These are phyloP conservation scores for Drosophila willistoni DNA, from an alignment of 1,140 invertebrate genomes.

Conservation along the genomic window DNA sequence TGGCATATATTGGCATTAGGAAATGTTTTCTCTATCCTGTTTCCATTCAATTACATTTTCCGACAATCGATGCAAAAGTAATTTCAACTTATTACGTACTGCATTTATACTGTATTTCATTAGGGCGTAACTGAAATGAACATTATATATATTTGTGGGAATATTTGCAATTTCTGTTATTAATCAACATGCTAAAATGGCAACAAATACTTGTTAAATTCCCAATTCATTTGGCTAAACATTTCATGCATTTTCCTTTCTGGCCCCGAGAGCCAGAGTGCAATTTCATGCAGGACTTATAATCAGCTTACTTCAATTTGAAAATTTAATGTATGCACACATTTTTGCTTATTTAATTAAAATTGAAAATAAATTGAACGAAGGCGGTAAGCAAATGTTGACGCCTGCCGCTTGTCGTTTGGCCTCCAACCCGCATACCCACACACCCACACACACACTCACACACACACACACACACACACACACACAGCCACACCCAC, in stretches of 20 bases:
- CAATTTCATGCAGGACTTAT: conserved; percentile 25
- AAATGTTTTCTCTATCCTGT: no score
- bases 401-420: conserved; percentile 18
- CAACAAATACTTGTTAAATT: neutral
- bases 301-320: conserved; percentile 59
- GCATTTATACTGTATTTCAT: no score
- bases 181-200: conserved; percentile 24
- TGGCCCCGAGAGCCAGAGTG: neutral
- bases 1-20: no score
- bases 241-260: neutral
- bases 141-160: no score
- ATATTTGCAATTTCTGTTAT: conserved; percentile 29
- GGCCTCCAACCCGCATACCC: neutral
- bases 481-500: neutral
- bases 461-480: neutral
- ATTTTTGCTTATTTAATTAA: conserved; percentile 76
- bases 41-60: neutral
- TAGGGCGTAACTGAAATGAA: no score
- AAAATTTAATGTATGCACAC: conserved; percentile 62
- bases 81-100: neutral
- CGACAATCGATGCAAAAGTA: neutral
- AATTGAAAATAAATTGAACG: conserved; percentile 69
- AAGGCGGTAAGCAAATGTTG: conserved; percentile 56
- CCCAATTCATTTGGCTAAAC: neutral
- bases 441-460: neutral